Conservation (phyloP, 1,140 invertebrate genomes). For the Ptiloglossa arizonensis region DNA sequence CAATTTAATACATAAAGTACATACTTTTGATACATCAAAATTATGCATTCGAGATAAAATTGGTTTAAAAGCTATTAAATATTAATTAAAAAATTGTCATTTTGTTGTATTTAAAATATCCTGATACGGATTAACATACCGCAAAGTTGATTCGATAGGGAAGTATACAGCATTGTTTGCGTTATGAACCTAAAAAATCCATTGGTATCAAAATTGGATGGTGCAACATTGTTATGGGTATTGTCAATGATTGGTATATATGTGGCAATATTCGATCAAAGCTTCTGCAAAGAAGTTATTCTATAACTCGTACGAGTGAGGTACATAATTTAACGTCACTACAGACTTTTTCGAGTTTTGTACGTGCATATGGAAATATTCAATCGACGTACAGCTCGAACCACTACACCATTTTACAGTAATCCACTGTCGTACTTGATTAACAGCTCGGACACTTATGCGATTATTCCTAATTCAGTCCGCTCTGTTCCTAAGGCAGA, state of each 20-base stretch:
- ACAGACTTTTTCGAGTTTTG: constrained; percentile 17
- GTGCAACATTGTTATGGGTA: neutral
- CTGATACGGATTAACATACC: neutral
- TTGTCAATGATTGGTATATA: neutral
- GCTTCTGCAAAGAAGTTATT: constrained; percentile 6
- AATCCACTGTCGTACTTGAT: constrained; percentile 34
- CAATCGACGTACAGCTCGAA: constrained; percentile 35
- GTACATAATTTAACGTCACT: constrained; percentile 35
- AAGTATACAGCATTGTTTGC: neutral
- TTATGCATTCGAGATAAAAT: neutral
- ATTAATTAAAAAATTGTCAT: neutral
- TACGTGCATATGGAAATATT: constrained; percentile 36
- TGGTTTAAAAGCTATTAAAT: neutral
- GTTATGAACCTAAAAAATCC: neutral
- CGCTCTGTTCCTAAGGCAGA: constrained; percentile 52
- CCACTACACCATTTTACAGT: constrained; percentile 28
- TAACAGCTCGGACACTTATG: constrained; percentile 47
- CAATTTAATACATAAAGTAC: neutral
- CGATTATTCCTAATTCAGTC: constrained; percentile 55
- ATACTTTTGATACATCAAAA: neutral
- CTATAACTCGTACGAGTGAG: constrained; percentile 36
- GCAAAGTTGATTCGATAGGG: neutral
- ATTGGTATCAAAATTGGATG: neutral
- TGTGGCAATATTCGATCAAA: neutral
- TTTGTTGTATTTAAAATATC: neutral